Conservation (phyloP, 1,140 invertebrate genomes). For the Zaprionus capensis region DNA sequence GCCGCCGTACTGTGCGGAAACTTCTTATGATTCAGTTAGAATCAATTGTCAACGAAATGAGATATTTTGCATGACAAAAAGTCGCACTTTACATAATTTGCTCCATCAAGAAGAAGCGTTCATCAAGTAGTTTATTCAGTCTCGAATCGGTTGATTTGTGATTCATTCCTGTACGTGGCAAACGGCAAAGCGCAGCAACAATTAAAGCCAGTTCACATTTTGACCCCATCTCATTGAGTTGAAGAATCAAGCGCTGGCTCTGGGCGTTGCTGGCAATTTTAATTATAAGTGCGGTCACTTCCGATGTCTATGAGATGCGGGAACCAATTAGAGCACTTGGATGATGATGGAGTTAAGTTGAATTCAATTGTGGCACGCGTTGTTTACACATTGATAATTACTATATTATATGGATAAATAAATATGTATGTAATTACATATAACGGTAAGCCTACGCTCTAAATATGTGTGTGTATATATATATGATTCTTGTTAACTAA, state of each 20-base stretch:
- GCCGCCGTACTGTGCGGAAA: background rate
- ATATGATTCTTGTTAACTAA: no score
- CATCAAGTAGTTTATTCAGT: conserved; percentile 38
- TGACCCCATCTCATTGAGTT: conserved; percentile 72
- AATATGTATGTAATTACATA: background rate
- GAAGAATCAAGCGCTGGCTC: conserved; percentile 40
- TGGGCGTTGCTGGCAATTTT: conserved; percentile 77
- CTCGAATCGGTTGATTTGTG: conserved; percentile 29
- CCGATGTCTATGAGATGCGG: conserved; percentile 79
- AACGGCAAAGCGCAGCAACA: conserved; percentile 33
- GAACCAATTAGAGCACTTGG: conserved; percentile 74
- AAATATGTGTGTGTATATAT: background rate
- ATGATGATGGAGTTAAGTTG: conserved; percentile 52
- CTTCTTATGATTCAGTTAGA: conserved; percentile 29
- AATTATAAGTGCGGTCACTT: conserved; percentile 66
- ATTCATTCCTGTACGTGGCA: conserved; percentile 43
- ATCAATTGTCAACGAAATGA: conserved; percentile 17
- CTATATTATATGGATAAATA: background rate
- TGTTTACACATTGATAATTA: conserved; percentile 31
- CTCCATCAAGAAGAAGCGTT: conserved; percentile 12
- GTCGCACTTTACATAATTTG: conserved; percentile 69
- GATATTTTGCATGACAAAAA: conserved; percentile 67
- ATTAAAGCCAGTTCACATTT: conserved; percentile 74
- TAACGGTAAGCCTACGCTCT: background rate
- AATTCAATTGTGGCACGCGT: conserved; percentile 49